Evolutionary conservation across 2,888 invertebrate genomes (phyloP).

Genomic region (Girardia tigrina): DNA sequence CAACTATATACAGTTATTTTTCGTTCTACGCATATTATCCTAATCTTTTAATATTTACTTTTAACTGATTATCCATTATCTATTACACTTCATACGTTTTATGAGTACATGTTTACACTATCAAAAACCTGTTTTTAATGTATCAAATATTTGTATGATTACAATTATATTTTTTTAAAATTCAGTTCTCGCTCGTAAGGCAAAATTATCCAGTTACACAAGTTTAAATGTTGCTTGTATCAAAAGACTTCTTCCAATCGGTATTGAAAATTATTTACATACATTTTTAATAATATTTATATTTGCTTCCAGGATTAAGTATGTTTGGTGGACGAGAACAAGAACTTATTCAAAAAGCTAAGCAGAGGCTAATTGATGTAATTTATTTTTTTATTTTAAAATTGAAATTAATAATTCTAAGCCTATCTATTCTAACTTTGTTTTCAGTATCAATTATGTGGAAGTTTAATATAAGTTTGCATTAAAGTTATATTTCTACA

Average conservation of each 20-base stretch:
- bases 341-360: slow-evolving; percentile 93
- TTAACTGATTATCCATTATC: too few relatives aligned
- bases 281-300: slow-evolving; percentile 42
- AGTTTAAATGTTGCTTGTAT: slow-evolving; percentile 85
- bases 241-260: slow-evolving; percentile 85
- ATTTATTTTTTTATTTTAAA: slow-evolving; percentile 4
- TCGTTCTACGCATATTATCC: too few relatives aligned
- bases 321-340: slow-evolving; percentile 95
- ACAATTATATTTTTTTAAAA: neutral
- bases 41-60: too few relatives aligned
- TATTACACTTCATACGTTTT: too few relatives aligned
- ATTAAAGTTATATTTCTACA: too few relatives aligned
- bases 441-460: too few relatives aligned
- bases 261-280: slow-evolving; percentile 5
- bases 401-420: neutral
- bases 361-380: slow-evolving; percentile 70
- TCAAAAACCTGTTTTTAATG: too few relatives aligned
- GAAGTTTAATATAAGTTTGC: too few relatives aligned
- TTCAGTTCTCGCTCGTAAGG: slow-evolving; percentile 38
- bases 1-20: too few relatives aligned
- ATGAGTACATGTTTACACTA: too few relatives aligned
- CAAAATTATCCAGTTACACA: slow-evolving; percentile 67
- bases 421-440: too few relatives aligned
- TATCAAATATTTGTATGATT: too few relatives aligned
- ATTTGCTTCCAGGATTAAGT: slow-evolving; percentile 58